phyloP scores from a whole-genome alignment of 2,797 vertebrate genomes.

The Molothrus aeneus region DNA sequence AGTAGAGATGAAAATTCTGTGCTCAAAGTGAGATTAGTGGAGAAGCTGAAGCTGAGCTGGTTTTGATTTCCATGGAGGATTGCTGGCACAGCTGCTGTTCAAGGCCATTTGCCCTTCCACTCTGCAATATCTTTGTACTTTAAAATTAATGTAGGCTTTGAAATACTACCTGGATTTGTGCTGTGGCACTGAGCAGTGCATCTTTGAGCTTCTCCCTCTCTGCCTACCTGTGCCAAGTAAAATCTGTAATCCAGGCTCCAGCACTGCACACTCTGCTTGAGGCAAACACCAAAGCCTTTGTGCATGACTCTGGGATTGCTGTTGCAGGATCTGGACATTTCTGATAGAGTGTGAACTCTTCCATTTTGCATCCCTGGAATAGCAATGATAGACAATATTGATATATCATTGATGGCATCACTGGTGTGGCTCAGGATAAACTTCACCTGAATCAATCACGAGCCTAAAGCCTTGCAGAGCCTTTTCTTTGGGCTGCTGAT shows the following conservation, averaged over 20 bases:
- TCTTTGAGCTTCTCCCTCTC: not conserved
- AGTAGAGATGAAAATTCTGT: not conserved
- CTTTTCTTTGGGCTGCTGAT: not conserved
- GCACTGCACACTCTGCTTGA: accelerated
- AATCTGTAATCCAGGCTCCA: not conserved
- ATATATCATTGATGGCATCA: not conserved
- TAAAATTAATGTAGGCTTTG: not conserved
- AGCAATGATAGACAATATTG: not conserved
- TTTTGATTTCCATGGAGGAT: not conserved
- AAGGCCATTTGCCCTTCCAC: not conserved
- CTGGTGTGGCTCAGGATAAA: not conserved
- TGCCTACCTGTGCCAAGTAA: not conserved
- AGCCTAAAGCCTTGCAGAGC: not conserved
- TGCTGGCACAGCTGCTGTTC: not conserved
- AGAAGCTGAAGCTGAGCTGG: not conserved
- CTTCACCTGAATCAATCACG: not conserved
- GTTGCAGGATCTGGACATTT: not conserved
- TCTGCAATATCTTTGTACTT: not conserved
- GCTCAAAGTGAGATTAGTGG: not conserved
- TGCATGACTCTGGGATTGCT: not conserved
- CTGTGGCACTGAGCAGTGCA: not conserved
- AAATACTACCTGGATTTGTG: not conserved
- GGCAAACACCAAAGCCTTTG: not conserved
- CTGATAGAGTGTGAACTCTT: not conserved
- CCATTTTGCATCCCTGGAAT: not conserved